Conservation (phyloP, 2,888 invertebrate species). For the Cryptocheilus praepositus region DNA sequence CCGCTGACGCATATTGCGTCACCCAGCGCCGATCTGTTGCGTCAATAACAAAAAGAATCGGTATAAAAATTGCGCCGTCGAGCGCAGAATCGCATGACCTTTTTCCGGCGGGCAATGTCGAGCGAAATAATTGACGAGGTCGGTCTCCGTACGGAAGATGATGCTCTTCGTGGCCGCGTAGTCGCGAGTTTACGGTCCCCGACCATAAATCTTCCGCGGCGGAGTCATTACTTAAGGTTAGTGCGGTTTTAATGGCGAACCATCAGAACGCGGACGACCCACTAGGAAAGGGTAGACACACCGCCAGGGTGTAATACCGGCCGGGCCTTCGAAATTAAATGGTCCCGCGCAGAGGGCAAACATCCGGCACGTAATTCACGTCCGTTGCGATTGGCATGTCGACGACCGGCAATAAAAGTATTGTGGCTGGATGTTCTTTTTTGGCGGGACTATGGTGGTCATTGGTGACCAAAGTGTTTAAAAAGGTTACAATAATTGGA, state of each 20-base stretch:
- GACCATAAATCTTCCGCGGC: slow-evolving; percentile 40
- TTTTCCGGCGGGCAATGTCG: not conserved
- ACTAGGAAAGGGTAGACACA: slow-evolving; percentile 4
- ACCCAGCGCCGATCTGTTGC: no score
- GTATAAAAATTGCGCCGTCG: no score
- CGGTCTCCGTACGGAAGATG: slow-evolving; percentile 7
- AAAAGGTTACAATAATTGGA: no score
- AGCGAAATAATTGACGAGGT: slow-evolving; percentile 19
- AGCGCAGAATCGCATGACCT: no score
- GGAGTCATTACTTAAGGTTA: slow-evolving; percentile 46
- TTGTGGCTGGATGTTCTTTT: no score
- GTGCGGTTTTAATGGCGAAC: slow-evolving; percentile 39
- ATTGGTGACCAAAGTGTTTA: no score
- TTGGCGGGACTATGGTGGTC: no score
- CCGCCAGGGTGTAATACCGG: slow-evolving; percentile 1
- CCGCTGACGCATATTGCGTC: no score
- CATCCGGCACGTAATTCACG: slow-evolving; percentile 2
- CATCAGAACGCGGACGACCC: slow-evolving; percentile 29
- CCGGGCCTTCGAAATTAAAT: slow-evolving; percentile 16
- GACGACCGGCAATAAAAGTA: no score
- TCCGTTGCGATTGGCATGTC: not conserved
- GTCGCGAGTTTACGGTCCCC: slow-evolving; percentile 35
- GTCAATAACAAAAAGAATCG: no score
- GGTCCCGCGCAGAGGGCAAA: not conserved
- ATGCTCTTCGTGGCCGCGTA: slow-evolving; percentile 10